Evolutionary conservation across 2,113 vertebrate species (phyloP).

Genomic region (Microtus oregoni): DNA sequence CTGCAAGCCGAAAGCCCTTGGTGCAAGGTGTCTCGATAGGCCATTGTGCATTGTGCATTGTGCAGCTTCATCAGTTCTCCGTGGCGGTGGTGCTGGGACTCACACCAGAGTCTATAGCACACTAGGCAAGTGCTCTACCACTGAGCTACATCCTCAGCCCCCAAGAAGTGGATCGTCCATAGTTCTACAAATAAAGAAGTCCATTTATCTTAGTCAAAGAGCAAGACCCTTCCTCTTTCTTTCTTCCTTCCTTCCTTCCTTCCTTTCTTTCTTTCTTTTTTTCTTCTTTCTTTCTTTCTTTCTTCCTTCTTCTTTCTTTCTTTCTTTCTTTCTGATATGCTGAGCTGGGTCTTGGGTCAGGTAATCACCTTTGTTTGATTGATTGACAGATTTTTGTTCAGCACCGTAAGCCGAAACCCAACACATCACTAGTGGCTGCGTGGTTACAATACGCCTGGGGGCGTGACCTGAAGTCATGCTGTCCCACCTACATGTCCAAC

Average conservation of each 20-base stretch:
- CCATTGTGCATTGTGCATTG: too few relatives aligned
- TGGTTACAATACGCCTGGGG: background rate
- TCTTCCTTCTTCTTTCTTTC: too few relatives aligned
- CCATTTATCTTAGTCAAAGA: conserved; percentile 27
- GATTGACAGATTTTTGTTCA: background rate
- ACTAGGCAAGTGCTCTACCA: background rate
- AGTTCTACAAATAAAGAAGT: conserved; percentile 38
- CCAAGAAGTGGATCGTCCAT: background rate
- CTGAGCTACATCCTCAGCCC: background rate
- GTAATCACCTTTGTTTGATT: background rate
- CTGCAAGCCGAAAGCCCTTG: background rate
- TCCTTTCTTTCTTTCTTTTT: too few relatives aligned
- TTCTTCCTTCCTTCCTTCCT: background rate
- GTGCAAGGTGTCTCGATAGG: background rate
- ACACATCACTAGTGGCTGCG: background rate
- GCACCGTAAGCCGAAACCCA: background rate
- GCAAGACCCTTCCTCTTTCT: background rate
- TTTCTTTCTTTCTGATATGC: background rate
- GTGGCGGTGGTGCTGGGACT: background rate
- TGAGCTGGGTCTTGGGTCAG: background rate
- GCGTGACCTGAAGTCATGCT: background rate
- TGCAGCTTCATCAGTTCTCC: background rate
- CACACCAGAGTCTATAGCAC: background rate
- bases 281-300: too few relatives aligned
- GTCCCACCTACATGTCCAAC: background rate